phyloP scores from a whole-genome alignment of 1,140 invertebrate species.

The Lepidostoma basale region DNA sequence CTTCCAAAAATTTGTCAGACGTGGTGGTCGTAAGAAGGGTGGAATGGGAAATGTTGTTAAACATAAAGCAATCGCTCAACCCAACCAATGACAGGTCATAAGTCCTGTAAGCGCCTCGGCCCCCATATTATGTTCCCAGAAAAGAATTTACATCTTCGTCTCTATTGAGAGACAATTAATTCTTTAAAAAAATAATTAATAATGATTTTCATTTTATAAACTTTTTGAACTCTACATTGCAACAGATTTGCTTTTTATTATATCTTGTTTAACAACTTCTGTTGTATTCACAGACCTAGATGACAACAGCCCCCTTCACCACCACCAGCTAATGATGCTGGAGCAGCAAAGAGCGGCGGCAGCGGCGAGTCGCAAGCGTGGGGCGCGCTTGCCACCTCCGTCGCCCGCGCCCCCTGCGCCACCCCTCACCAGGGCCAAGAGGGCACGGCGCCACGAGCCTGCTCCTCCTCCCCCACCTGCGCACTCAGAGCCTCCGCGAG shows the following conservation, averaged over 20 bases:
- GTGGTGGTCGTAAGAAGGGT: too few species aligned
- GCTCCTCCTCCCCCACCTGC: constrained; percentile 58
- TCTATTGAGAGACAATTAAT: too few species aligned
- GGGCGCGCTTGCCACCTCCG: constrained; percentile 41
- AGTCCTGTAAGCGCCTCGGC: too few species aligned
- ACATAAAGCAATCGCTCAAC: too few species aligned
- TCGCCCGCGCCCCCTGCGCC: constrained; percentile 42
- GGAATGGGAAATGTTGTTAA: too few species aligned
- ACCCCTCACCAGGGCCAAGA: constrained; percentile 45
- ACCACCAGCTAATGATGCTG: constrained; percentile 57
- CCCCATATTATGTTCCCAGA: too few species aligned
- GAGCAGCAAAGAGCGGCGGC: constrained; percentile 58
- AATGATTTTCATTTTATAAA: neutral
- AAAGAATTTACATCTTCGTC: too few species aligned
- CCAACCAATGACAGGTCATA: too few species aligned
- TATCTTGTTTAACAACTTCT: too few species aligned
- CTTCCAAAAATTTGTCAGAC: too few species aligned
- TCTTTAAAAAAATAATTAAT: too few species aligned
- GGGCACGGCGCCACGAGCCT: constrained; percentile 49
- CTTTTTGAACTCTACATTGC: neutral
- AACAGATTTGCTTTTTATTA: neutral
- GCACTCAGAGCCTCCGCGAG: constrained; percentile 61
- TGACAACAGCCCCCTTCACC: constrained; percentile 48
- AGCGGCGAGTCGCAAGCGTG: constrained; percentile 64
- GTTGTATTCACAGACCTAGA: constrained; percentile 11